A percentile compares a stretch with the other conserved stretches of the same genome.
Evolutionary conservation across 2,113 vertebrate species (phyloP).

Genomic region (Malurus melanocephalus): DNA sequence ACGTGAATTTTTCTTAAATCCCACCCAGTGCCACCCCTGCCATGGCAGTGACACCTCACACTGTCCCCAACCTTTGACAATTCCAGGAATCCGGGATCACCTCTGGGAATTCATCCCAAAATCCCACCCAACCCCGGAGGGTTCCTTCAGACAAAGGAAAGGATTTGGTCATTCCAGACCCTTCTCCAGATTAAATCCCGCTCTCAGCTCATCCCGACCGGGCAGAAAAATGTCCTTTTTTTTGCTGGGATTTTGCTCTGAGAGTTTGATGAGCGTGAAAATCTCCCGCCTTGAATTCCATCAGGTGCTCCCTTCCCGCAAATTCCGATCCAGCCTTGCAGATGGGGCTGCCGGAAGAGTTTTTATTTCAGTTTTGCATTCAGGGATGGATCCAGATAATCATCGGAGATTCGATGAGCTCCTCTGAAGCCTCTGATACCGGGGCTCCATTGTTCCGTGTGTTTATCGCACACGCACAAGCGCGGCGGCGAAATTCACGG

Average conservation of each 20-base stretch:
- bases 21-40: not conserved
- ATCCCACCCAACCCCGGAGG: not conserved
- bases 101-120: not conserved
- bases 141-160: no score
- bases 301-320: not conserved
- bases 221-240: not conserved
- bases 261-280: not conserved
- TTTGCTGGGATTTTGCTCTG: not conserved
- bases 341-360: not conserved
- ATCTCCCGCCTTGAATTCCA: not conserved
- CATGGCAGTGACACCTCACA: not conserved
- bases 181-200: no score
- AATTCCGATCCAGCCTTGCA: not conserved
- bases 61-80: no score
- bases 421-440: not conserved
- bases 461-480: not conserved
- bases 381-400: not conserved
- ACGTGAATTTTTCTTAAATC: not conserved
- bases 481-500: not conserved
- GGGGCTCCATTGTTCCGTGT: not conserved
- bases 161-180: no score
- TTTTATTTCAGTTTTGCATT: not conserved
- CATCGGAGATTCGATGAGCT: not conserved
- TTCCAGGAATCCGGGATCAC: no score
- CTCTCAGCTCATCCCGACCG: not conserved